Conservation (phyloP, 2,888 invertebrate genomes). For the Lissocephala sabroskyi region DNA sequence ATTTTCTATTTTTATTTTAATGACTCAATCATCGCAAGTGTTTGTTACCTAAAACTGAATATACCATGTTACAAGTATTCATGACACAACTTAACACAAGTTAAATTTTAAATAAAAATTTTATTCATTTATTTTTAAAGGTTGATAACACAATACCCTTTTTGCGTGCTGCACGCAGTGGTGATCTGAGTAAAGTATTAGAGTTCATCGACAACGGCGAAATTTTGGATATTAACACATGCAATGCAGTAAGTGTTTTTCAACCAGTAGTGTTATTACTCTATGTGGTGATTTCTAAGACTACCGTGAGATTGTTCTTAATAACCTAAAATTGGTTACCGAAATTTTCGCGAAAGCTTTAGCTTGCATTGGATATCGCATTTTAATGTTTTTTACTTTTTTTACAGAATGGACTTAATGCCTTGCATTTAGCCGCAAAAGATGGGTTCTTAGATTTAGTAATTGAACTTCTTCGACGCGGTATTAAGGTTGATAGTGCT, state of each 20-base stretch:
- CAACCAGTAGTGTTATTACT: too few species aligned
- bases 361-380: too few species aligned
- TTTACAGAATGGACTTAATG: conserved; percentile 96
- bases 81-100: too few species aligned
- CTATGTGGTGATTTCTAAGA: too few species aligned
- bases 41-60: too few species aligned
- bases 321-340: too few species aligned
- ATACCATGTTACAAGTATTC: too few species aligned
- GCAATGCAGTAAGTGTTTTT: conserved; percentile 88
- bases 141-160: conserved; percentile 97
- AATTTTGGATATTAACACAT: conserved; percentile 96
- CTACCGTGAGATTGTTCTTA: too few species aligned
- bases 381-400: background rate
- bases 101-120: too few species aligned
- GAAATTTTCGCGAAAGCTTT: too few species aligned
- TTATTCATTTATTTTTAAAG: conserved; percentile 46
- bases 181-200: conserved; percentile 94
- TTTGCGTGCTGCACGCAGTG: conserved; percentile 96
- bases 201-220: conserved; percentile 90
- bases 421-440: conserved; percentile 96
- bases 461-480: conserved; percentile 89
- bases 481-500: conserved; percentile 94
- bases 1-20: too few species aligned
- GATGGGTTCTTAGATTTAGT: conserved; percentile 97
- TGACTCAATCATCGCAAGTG: too few species aligned